Base-by-base conservation (phyloP, 2,888 invertebrate species). In the Lordiphosa fenestrarum region DNA sequence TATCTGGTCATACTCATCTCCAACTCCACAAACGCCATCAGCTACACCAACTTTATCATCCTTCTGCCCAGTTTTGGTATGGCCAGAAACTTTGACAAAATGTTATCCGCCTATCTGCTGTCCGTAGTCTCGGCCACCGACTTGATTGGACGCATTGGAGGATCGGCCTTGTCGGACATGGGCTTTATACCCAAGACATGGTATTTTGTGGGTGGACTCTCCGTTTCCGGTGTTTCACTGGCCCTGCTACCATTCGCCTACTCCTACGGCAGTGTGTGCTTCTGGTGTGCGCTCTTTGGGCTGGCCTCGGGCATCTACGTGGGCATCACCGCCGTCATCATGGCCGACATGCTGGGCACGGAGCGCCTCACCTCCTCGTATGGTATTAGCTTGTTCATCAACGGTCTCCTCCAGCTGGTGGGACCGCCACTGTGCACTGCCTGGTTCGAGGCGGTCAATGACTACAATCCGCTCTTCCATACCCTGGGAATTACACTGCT, bases 31-130 rank as follows among this genome's bases (percentile, higher is more conserved):
- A 95, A 94, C 66, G 96, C 96, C 0, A 95, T 96, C 48, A 95
- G 95, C 60, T 96, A 95, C 77, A 96, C 96, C 0, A 96, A 96
- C 84, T 95, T 96, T 72, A 93, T 95, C 1, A 95, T 96, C 48
- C 86, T 96, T 13, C 91, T 96, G 15, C 96, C 96, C 4, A 92
- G 94, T 0, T 96, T 95, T 84, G 96, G 95, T 0, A 88, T 92
- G 5, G 91, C 92, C 23, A 90, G 95, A 48, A 92, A 92, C 0
- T 95, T 94, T 78, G 93, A 94, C 84, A 94, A 94, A 76, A 91
- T 92, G 0, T 89, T 92, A 53, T 93, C 94, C 0, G 94, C 95
- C 5, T 92, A 94, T 70, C 87, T 96, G 21, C 88, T 96, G 6
- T 96, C 96, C 0, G 94, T 95, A 59, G 95, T 96, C 7, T 95